Base-by-base conservation (phyloP, 2,888 invertebrate species). In the Oithona nana region DNA sequence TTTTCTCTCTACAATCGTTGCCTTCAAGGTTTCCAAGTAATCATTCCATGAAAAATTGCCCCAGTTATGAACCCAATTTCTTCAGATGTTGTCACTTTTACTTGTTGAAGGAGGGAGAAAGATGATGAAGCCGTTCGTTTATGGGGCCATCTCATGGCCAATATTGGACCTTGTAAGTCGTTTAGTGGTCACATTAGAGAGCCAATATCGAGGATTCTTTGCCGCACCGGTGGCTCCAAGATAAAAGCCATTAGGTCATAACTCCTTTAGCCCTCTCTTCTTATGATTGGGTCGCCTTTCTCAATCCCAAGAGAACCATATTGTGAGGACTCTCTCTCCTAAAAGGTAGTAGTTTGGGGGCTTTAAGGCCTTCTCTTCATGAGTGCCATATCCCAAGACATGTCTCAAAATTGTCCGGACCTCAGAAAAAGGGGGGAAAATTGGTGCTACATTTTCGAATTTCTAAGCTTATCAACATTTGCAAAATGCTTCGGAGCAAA, bases 131-230 rank as follows among this genome's bases (percentile, higher is more conserved):
- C 39, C 39, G 16, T 39, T 39, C 39, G n/a, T 39, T 39, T 39
- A 39, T 39, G 39, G 39, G 16, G 39, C 39, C 6, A 39, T 39
- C 6, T 39, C 39, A 39, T 39, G 39, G 39, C 39, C 39, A 39
- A 39, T 39, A 39, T 39, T 39, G 39, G 39, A 39, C 39, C 39
- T 39, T 39, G 39, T 39, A 39, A 39, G 39, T 39, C 39, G 39
- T 39, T 39, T 39, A 39, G 39, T 54, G 54, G 54, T 54, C 54
- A 54, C 54, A 54, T 54, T 54, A 54, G 54, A 26, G 26, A 54
- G 54, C 54, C 54, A 54, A 54, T 54, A 54, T 54, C 26, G 54
- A 54, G 39, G 39, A 39, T 39, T 39, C 39, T 39, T 39, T 39
- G 39, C 39, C 6, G 39, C 39, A 39, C 39, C 39, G 39, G 39